Evolutionary conservation across 2,888 invertebrate species (phyloP), one percentile per base, ranked within the genome.

Genomic region (Ommatoiulus sabulosus): DNA sequence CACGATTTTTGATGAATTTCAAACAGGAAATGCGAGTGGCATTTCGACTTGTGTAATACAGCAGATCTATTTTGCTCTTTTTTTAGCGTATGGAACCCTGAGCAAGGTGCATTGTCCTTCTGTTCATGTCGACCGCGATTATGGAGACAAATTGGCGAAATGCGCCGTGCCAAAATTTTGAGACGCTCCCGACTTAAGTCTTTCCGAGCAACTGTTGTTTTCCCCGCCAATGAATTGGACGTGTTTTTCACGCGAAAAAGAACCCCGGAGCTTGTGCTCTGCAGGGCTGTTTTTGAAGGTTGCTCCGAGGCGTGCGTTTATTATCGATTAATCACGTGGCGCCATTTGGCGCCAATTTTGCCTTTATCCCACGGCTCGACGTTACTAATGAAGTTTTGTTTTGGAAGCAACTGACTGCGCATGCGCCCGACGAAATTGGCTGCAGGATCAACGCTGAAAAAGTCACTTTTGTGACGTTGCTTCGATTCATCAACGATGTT

Each of bases 1-100:
- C 72, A 72, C 72, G 24, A 24, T 72, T 72, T 72, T 72, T 72
- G 72, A 72, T 72, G 72, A 72, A 72, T 72, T 72, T 72, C 72
- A 8, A 24, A 17, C 72, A 72, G 72, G 72, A 72, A 72, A 72
- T 72, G 72, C 72, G 10, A 24, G 24, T 72, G 72, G 72, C 72
- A 72, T 72, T 72, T 72, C 72, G 6, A 72, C 72, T 72, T 72
- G 72, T 72, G 72, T 72, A 72, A 72, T 72, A 72, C 20, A 72
- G 24, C 72, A 72, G 72, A 72, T 72, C 72, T 72, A 72, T 72
- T 72, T 72, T 72, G 72, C 72, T 72, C 24, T 72, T 72, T 63
- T 63, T 72, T 72, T 72, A 72, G 72, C 5, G 8, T 24, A 72
- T 7, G 10, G 10, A 72, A 72, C 24, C 72, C 20, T 24, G 72